Evolutionary conservation across 2,888 invertebrate genomes (phyloP).

Genomic region (Melieria omissa): DNA sequence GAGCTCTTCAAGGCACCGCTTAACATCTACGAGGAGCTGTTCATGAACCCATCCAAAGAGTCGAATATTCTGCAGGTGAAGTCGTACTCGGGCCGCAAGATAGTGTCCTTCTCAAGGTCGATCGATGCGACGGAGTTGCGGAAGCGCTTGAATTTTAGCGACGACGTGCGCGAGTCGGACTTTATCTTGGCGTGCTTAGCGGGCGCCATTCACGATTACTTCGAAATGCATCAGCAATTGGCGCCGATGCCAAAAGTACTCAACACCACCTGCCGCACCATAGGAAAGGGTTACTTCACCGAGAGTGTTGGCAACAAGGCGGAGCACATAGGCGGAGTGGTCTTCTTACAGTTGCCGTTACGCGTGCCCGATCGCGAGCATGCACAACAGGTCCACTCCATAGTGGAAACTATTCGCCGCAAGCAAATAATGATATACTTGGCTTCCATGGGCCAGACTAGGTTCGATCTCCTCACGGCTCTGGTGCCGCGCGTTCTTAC

Average conservation of each 20-base stretch:
- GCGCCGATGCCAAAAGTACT: constrained; percentile 54
- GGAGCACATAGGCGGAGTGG: constrained; percentile 62
- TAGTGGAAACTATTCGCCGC: constrained; percentile 57
- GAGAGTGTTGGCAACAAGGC: constrained; percentile 57
- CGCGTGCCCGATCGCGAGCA: constrained; percentile 53
- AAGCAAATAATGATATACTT: constrained; percentile 64
- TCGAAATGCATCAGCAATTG: constrained; percentile 51
- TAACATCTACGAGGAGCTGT: constrained; percentile 63
- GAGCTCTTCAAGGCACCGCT: constrained; percentile 63
- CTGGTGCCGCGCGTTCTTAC: constrained; percentile 62
- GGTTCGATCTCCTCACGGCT: constrained; percentile 60
- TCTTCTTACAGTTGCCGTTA: constrained; percentile 63
- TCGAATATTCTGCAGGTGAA: constrained; percentile 62
- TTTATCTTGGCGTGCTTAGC: constrained; percentile 61
- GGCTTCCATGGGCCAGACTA: constrained; percentile 63
- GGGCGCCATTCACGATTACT: constrained; percentile 60
- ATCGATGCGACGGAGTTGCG: constrained; percentile 61
- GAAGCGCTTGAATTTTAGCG: constrained; percentile 51
- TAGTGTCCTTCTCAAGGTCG: constrained; percentile 62
- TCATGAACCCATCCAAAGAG: constrained; percentile 59
- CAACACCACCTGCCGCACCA: constrained; percentile 63
- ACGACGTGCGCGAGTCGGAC: constrained; percentile 60
- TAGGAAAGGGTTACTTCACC: constrained; percentile 63
- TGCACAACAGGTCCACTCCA: constrained; percentile 56
- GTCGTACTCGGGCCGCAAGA: constrained; percentile 64